These are phyloP conservation scores for Drosophila serrata DNA, from an alignment of 1,140 invertebrate genomes.

Conservation along the genomic window DNA sequence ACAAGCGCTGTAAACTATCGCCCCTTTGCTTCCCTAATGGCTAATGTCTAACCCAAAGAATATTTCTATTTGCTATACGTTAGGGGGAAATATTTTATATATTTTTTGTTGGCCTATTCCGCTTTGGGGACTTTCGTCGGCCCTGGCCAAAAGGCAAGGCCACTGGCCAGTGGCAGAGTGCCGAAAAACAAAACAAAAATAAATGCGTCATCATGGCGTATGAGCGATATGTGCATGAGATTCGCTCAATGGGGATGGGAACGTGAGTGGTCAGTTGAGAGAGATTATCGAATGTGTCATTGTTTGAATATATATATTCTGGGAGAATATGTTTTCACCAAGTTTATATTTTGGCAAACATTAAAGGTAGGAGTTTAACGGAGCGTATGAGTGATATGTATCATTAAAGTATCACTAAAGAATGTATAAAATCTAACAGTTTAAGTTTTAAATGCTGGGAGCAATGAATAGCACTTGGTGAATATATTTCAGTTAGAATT, in stretches of 20 bases:
- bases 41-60: conserved; percentile 34
- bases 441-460: neutral
- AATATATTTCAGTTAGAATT: neutral
- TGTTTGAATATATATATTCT: neutral
- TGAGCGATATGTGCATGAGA: conserved; percentile 61
- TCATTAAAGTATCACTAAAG: no score
- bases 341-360: neutral
- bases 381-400: conserved; percentile 30
- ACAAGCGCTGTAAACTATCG: conserved; percentile 69
- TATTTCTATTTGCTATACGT: conserved; percentile 15
- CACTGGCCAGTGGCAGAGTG: conserved; percentile 44
- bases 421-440: neutral
- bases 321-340: neutral
- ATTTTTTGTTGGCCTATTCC: conserved; percentile 26
- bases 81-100: conserved; percentile 16
- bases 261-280: conserved; percentile 36
- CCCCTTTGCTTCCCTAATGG: conserved; percentile 65
- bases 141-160: conserved; percentile 64
- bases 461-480: no score
- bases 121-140: conserved; percentile 27
- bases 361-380: neutral
- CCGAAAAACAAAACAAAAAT: conserved; percentile 51
- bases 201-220: conserved; percentile 65
- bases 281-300: conserved; percentile 14
- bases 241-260: conserved; percentile 50